A percentile compares a stretch with the other conserved stretches of the same genome.
Conservation (phyloP, 2,888 invertebrate species). For the Globia sparganii region DNA sequence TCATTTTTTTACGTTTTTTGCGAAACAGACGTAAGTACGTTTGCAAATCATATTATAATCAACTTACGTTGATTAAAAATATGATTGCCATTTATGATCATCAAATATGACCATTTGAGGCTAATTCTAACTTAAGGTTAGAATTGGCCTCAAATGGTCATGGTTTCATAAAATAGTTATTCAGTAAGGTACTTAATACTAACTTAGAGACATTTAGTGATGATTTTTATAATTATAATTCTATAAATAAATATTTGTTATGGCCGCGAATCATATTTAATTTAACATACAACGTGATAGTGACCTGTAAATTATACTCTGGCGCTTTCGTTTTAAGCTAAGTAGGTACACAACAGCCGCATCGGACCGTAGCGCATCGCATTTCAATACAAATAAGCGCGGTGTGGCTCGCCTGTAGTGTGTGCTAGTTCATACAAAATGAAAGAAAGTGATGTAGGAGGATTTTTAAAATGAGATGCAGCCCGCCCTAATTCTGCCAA, state of each 20-base stretch:
- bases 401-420: not conserved
- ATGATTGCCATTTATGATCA: too few relatives aligned
- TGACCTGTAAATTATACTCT: too few relatives aligned
- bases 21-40: too few relatives aligned
- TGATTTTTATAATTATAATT: not conserved
- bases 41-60: too few relatives aligned
- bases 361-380: not conserved
- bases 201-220: not conserved
- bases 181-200: not conserved
- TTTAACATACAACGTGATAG: too few relatives aligned
- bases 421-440: not conserved
- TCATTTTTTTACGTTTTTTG: too few relatives aligned
- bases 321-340: not conserved
- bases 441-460: not conserved
- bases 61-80: too few relatives aligned
- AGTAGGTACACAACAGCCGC: not conserved
- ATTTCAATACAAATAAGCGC: not conserved
- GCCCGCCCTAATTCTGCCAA: not conserved
- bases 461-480: not conserved
- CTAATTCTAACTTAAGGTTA: too few relatives aligned
- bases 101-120: too few relatives aligned
- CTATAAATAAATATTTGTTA: too few relatives aligned
- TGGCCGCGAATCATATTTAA: too few relatives aligned
- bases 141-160: not conserved
- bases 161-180: not conserved